Evolutionary conservation across 2,888 invertebrate species (phyloP).

Genomic region (Ramazzottius varieornatus): DNA sequence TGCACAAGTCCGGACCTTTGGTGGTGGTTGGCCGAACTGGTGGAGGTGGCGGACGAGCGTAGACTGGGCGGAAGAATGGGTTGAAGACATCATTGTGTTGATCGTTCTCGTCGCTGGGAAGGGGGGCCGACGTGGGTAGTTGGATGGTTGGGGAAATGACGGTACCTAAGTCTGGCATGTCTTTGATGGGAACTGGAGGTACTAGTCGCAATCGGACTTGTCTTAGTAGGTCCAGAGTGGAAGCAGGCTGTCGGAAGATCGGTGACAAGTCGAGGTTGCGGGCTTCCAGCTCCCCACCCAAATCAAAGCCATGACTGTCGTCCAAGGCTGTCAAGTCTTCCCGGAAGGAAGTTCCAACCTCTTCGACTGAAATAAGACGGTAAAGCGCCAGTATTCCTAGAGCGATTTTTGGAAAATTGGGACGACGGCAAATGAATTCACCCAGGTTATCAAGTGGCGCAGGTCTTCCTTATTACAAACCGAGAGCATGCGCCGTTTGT

Average conservation of each 20-base stretch:
- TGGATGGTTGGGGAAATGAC: not conserved
- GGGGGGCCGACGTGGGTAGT: not conserved
- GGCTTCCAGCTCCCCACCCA: not conserved
- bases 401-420: too few relatives aligned
- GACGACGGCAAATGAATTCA: too few relatives aligned
- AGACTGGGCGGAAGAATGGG: not conserved
- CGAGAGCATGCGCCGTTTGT: too few relatives aligned
- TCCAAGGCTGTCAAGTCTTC: too few relatives aligned
- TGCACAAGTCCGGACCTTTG: not conserved
- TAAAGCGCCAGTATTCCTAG: too few relatives aligned
- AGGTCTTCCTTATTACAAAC: too few relatives aligned
- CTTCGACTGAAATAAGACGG: too few relatives aligned
- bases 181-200: too few relatives aligned
- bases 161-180: too few relatives aligned
- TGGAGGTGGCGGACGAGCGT: not conserved
- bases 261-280: not conserved
- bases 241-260: not conserved
- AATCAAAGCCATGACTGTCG: not conserved
- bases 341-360: too few relatives aligned
- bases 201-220: not conserved
- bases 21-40: not conserved
- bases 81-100: not conserved
- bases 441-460: too few relatives aligned
- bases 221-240: not conserved
- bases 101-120: not conserved